These are phyloP conservation scores for Cyprinodon tularosa DNA, from an alignment of 2,113 vertebrate species.

Conservation along the genomic window DNA sequence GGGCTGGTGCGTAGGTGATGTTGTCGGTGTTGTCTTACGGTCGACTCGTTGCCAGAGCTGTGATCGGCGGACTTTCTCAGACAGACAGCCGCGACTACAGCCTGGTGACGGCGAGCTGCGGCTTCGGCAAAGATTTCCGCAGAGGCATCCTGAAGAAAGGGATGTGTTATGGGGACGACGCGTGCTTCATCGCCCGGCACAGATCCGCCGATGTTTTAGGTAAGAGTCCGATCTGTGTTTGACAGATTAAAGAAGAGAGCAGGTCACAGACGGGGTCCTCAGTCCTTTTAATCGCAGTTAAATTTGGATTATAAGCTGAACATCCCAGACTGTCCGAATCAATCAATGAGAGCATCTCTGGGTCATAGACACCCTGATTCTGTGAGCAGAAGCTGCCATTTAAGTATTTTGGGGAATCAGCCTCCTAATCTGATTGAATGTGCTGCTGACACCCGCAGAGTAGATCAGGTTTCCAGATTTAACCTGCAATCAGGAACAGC, in stretches of 20 bases:
- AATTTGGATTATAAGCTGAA: neutral
- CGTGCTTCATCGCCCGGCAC: slow-evolving; percentile 94
- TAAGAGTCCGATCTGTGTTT: slow-evolving; percentile 69
- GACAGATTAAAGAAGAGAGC: too few species aligned
- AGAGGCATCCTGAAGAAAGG: slow-evolving; percentile 98
- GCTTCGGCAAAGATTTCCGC: slow-evolving; percentile 97
- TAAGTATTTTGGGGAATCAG: neutral
- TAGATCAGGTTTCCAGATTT: neutral
- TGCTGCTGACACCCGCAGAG: neutral
- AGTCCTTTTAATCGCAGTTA: too few species aligned
- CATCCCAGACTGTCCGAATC: neutral
- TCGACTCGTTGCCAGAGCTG: slow-evolving; percentile 94
- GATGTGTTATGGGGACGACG: slow-evolving; percentile 98
- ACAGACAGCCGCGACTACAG: slow-evolving; percentile 95
- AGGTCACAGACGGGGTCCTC: too few species aligned
- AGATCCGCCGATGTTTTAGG: slow-evolving; percentile 93
- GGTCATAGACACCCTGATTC: neutral
- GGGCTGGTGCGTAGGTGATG: slow-evolving; percentile 79
- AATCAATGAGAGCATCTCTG: neutral
- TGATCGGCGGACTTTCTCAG: slow-evolving; percentile 96
- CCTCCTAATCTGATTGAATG: neutral
- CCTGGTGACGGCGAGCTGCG: slow-evolving; percentile 96
- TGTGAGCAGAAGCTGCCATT: neutral
- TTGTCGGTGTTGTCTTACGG: slow-evolving; percentile 98
- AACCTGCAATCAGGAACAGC: neutral